Evolutionary conservation across 2,888 invertebrate genomes (phyloP), one percentile per base, ranked within the genome.

Genomic region (Lithosia quadra): DNA sequence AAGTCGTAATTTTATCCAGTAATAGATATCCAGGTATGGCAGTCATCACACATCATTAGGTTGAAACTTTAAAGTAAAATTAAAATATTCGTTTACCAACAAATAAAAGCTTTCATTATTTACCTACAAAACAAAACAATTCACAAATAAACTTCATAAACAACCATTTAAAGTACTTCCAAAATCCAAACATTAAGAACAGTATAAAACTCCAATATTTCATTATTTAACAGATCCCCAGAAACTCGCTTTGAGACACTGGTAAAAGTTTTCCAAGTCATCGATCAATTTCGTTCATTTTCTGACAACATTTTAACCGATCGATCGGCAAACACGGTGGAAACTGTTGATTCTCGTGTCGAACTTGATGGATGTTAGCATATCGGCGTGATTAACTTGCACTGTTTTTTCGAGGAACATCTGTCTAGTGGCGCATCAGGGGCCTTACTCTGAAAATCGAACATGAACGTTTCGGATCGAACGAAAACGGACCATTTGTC

Each of bases 261-360:
- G 65, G 63, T n/a, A 39, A 53, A 77, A 77, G 66, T 72, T 76
- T 64, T 65, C 72, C n/a, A 69, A 75, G 75, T 65, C 78, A 79
- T 83, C 83, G 75, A 80, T 83, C 83, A 83, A 76, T 75, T 80
- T 75, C 73, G 71, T 74, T 70, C 69, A 76, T 78, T 81, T 71
- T 75, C 72, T 24, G 65, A 67, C 72, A 80, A 83, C 75, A 81
- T 80, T 79, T 71, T 70, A 72, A 76, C 61, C 69, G 70, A 79
- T 78, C 72, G 75, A 79, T 81, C 62, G 60, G 73, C 59, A 63
- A 76, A 72, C 72, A 76, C 60, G 56, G 62, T 15, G 65, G 34
- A 56, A 33, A 73, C 76, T 74, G 69, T 70, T 77, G 73, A 66
- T 73, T 60, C 59, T 66, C 65, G 57, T 71, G 81, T 78, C 81